Base-by-base conservation (phyloP, 2,113 vertebrate species). In the Grus americana region DNA sequence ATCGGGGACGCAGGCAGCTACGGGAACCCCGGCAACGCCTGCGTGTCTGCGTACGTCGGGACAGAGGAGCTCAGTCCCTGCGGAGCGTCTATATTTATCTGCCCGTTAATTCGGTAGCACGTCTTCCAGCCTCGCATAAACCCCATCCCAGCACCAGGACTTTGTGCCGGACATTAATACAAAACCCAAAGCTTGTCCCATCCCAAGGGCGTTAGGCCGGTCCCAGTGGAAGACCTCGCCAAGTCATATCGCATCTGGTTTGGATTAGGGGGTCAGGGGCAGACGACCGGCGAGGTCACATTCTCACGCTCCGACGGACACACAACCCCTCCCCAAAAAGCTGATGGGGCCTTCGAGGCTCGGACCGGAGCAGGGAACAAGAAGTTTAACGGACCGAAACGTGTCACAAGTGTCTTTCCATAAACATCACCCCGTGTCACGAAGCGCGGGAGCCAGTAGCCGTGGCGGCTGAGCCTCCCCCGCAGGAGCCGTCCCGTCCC, bases 401-500 rank as follows among this genome's bases (percentile, higher is more conserved):
- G 18, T 47, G 61, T 59, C 76, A 52, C 36, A 17, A 36, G 27
- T 0, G 17, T 12, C 47, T 14, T 62, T 26, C 52, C 62, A 36
- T 9, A 10, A 16, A 14, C 34, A 49, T 2, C 46, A 6, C 1
- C 12, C 50, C 5, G 0, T 2, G 34, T 15, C 21, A 10, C 0
- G 5, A 30, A 54, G 32, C 1, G 23, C 4, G 0, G n/a, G 38
- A 1, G 21, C 0, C 2, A 11, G 44, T 1, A 4, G 19, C 40
- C 40, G 40, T 42, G 40, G 11, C 12, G 40, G 40, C 40, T 42
- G 40, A 42, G 40, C 40, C 40, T 12, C 15, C 34, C 1, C 6
- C 3, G 40, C 81, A 55, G 38, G 9, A 59, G 47, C 42, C 8
- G 0, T 10, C 17, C 36, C 23, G 9, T 42, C 62, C 50, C 50